phyloP scores from a whole-genome alignment of 2,113 vertebrate genomes.

The Salvelinus namaycush region DNA sequence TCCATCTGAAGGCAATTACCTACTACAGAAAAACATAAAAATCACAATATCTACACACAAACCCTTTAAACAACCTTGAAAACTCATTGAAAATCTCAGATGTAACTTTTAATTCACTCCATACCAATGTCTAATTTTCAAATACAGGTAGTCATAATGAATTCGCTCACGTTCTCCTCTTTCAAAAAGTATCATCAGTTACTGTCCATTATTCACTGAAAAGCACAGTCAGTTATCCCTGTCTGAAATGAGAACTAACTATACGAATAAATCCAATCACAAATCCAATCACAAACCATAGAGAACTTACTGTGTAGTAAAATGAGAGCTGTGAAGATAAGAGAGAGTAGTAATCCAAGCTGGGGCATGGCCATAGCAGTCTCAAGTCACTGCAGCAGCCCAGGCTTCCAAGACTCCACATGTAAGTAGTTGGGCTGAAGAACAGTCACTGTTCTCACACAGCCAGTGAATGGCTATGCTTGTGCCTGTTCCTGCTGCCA shows the following conservation, averaged over 20 bases:
- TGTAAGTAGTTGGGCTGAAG: slow-evolving; percentile 47
- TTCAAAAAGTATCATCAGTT: too few relatives aligned
- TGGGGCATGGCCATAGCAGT: slow-evolving; percentile 54
- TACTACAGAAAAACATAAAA: slow-evolving; percentile 16
- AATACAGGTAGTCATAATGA: too few relatives aligned
- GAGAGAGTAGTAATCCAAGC: slow-evolving; percentile 29
- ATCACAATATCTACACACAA: background rate
- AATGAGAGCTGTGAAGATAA: slow-evolving; percentile 44
- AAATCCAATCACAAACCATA: slow-evolving; percentile 2
- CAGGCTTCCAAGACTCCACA: slow-evolving; percentile 45
- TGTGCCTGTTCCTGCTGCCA: slow-evolving; percentile 51
- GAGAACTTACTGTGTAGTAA: slow-evolving; percentile 63
- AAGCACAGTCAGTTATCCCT: too few relatives aligned
- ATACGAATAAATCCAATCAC: background rate
- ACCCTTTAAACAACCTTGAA: background rate
- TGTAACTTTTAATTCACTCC: too few relatives aligned
- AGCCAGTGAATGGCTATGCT: slow-evolving; percentile 63
- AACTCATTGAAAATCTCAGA: background rate
- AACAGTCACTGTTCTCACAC: slow-evolving; percentile 57
- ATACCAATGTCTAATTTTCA: too few relatives aligned
- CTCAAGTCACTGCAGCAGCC: slow-evolving; percentile 38
- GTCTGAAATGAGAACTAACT: background rate
- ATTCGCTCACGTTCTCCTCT: too few relatives aligned
- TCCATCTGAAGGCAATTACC: slow-evolving; percentile 48
- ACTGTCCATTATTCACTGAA: too few relatives aligned